Conservation (phyloP, 2,797 vertebrate species). For the Poeciliopsis turneri region DNA sequence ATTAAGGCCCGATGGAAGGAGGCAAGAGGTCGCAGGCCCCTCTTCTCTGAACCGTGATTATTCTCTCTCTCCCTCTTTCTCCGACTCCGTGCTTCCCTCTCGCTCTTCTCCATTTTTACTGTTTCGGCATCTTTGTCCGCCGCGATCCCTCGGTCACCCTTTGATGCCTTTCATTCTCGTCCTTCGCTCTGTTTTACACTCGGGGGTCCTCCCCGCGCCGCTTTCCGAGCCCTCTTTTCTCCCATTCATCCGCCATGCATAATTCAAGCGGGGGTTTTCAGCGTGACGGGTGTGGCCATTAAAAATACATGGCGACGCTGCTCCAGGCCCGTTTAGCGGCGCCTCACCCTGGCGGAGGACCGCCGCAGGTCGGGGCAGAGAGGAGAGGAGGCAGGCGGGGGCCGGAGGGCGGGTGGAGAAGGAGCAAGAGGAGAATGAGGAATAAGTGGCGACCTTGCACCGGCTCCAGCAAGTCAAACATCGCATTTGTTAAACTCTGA, state of each 20-base stretch:
- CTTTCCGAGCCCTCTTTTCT: slow-evolving; percentile 20
- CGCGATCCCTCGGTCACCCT: slow-evolving; percentile 25
- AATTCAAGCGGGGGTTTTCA: slow-evolving; percentile 70
- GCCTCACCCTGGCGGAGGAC: slow-evolving; percentile 57
- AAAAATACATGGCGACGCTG: slow-evolving; percentile 73
- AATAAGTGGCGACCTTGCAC: background rate
- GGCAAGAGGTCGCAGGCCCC: slow-evolving; percentile 48
- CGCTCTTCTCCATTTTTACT: slow-evolving; percentile 19
- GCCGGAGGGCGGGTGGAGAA: background rate
- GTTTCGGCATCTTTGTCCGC: slow-evolving; percentile 23
- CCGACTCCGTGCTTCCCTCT: background rate
- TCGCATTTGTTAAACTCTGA: background rate
- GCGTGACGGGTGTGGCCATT: slow-evolving; percentile 67
- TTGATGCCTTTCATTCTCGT: slow-evolving; percentile 38
- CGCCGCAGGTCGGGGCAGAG: slow-evolving; percentile 25
- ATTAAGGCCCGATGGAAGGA: slow-evolving; percentile 49
- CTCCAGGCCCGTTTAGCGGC: slow-evolving; percentile 63
- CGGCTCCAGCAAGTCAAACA: background rate
- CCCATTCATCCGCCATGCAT: slow-evolving; percentile 64
- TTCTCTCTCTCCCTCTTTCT: slow-evolving; percentile 11
- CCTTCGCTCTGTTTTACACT: slow-evolving; percentile 29
- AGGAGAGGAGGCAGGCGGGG: background rate
- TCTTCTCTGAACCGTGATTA: slow-evolving; percentile 51
- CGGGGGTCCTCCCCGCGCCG: slow-evolving; percentile 22
- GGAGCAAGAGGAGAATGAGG: background rate